Base-by-base conservation (phyloP, 2,888 invertebrate genomes). In the Eudemis profundana region DNA sequence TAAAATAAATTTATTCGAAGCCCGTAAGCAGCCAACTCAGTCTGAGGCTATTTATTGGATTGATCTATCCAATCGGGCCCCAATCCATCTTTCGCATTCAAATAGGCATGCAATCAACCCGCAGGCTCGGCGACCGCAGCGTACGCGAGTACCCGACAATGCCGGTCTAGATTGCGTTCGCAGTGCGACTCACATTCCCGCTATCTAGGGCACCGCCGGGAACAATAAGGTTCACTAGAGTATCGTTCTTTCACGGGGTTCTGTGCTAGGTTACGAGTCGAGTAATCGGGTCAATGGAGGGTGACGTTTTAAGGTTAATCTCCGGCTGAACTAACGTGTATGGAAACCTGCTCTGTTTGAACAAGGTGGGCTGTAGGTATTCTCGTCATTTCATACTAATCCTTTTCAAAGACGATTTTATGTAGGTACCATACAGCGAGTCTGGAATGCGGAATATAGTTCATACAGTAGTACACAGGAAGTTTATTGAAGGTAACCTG, bases 81-180 rank as follows among this genome's bases (percentile, higher is more conserved):
- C 56, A 56, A 64, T 64, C 44, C 50, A 50, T 64, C 38, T 57
- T 29, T 46, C 59, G 44, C 64, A 66, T 66, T 61, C 53, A 61
- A 61, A 61, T 66, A 19, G 61, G 53, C 53, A 38, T 54, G 38
- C 60, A 53, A 72, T 71, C 68, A 68, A 69, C 70, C 72, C 69
- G 69, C 66, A 68, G 67, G 66, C 68, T 66, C 56, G 50, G 60
- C 23, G 5, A 7, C 70, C 70, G 70, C 70, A 64, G 67, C n/a
- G n/a, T 70, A 68, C 70, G 71, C 69, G 56, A 68, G 73, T 77
- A 75, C 74, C 75, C 82, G 81, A 87, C 89, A 87, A 89, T 87
- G 80, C 81, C 74, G 71, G 78, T 75, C 84, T 85, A 89, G 86
- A 89, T 89, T 89, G 90, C 87, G 84, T 86, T 86, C 88, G 81